A percentile compares a stretch with the other conserved stretches of the same genome.
phyloP scores from a whole-genome alignment of 2,888 invertebrate genomes.

The Agrotis exclamationis region DNA sequence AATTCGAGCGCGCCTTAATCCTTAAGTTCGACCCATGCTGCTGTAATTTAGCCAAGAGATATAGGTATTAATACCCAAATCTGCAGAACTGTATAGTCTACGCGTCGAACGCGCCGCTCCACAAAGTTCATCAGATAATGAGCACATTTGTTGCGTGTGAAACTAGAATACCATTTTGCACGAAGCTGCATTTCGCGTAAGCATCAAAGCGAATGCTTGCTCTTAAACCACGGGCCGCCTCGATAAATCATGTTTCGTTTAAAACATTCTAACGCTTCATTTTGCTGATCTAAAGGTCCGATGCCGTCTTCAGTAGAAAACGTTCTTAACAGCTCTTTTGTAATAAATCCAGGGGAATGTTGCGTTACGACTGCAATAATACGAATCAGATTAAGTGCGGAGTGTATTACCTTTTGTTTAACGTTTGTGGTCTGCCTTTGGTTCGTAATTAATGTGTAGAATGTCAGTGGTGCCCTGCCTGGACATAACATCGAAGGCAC shows the following conservation, averaged over 20 bases:
- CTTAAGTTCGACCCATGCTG: no score
- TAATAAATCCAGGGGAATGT: constrained; percentile 86
- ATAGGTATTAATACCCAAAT: constrained; percentile 25
- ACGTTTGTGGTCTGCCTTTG: constrained; percentile 74
- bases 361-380: constrained; percentile 86
- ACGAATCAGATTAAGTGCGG: constrained; percentile 85
- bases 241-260: constrained; percentile 82
- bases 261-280: constrained; percentile 83
- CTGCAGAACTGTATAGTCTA: constrained; percentile 69
- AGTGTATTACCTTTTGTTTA: constrained; percentile 84
- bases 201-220: constrained; percentile 81
- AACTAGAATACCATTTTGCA: constrained; percentile 90
- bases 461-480: constrained; percentile 62
- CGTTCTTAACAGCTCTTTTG: constrained; percentile 86
- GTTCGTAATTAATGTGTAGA: constrained; percentile 81
- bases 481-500: constrained; percentile 65
- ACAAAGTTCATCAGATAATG: constrained; percentile 90
- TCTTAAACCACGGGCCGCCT: constrained; percentile 76
- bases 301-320: constrained; percentile 78
- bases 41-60: no score
- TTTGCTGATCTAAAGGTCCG: constrained; percentile 82
- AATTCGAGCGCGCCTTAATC: no score
- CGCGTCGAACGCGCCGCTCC: constrained; percentile 69
- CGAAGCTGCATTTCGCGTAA: constrained; percentile 84
- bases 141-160: constrained; percentile 91